These are phyloP conservation scores for Cinara cedri DNA, from an alignment of 2,888 invertebrate species.

Conservation along the genomic window DNA sequence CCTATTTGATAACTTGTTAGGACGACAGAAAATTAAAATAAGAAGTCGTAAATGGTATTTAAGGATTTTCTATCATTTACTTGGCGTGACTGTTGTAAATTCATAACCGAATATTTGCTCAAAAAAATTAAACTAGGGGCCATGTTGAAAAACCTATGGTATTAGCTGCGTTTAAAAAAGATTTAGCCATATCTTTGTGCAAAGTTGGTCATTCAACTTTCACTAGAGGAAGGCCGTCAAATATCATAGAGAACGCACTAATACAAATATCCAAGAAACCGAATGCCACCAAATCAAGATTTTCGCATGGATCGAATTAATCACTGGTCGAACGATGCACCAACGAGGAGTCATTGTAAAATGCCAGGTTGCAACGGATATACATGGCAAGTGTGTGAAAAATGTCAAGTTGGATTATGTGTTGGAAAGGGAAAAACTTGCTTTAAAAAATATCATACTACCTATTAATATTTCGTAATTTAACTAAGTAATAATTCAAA, in stretches of 20 bases:
- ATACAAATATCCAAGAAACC: constrained; percentile 13
- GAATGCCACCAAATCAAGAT: constrained; percentile 23
- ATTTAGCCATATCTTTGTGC: constrained; percentile 24
- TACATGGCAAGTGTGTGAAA: not conserved
- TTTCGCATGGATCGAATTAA: constrained; percentile 2
- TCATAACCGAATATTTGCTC: not conserved
- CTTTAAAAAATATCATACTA: not conserved
- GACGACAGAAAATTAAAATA: no score
- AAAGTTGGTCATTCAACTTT: not conserved
- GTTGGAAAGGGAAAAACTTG: not conserved
- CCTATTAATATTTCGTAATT: not conserved
- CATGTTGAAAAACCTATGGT: constrained; percentile 1
- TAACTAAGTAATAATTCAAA: not conserved
- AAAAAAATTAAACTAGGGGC: no score
- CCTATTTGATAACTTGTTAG: no score
- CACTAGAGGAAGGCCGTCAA: constrained; percentile 15
- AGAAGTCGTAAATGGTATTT: no score
- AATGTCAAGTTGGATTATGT: not conserved
- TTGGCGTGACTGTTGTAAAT: not conserved
- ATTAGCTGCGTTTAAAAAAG: not conserved
- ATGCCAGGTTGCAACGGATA: not conserved
- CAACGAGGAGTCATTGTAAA: constrained; percentile 10
- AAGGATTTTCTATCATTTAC: no score
- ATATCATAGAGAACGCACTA: constrained; percentile 10
- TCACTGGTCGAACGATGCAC: constrained; percentile 1